phyloP scores from a whole-genome alignment of 2,113 vertebrate genomes.

The Lathamus discolor region DNA sequence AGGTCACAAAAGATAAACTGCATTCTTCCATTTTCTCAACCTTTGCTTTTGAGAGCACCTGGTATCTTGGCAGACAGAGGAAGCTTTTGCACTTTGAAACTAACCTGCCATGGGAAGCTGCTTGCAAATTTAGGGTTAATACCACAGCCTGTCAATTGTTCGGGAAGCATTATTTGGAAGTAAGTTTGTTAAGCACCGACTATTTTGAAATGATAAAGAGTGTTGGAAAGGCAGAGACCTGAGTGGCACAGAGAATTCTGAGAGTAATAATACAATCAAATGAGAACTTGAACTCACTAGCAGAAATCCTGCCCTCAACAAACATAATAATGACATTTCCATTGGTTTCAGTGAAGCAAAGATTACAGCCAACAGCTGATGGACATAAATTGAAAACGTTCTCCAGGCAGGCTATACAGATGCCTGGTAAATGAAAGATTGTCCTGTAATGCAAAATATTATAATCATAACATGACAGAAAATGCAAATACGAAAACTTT shows the following conservation, averaged over 20 bases:
- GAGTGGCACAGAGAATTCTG: neutral
- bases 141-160: neutral
- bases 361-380: neutral
- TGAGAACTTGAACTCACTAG: neutral
- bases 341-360: constrained; percentile 15
- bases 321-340: constrained; percentile 2
- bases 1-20: neutral
- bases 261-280: neutral
- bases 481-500: neutral
- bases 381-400: neutral
- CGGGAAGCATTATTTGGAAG: neutral
- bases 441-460: neutral
- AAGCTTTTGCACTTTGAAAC: neutral
- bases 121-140: neutral
- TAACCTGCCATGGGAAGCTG: neutral
- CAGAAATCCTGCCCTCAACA: neutral
- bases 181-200: neutral
- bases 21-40: constrained; percentile 17
- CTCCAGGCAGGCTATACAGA: neutral
- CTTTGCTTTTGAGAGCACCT: neutral
- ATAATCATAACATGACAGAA: neutral
- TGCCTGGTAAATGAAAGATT: neutral
- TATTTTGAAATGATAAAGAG: neutral
- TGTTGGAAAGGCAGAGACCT: neutral
- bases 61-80: neutral